Evolutionary conservation across 2,888 invertebrate species (phyloP), one percentile per base, ranked within the genome.

Genomic region (Phrixothrix hirtus): DNA sequence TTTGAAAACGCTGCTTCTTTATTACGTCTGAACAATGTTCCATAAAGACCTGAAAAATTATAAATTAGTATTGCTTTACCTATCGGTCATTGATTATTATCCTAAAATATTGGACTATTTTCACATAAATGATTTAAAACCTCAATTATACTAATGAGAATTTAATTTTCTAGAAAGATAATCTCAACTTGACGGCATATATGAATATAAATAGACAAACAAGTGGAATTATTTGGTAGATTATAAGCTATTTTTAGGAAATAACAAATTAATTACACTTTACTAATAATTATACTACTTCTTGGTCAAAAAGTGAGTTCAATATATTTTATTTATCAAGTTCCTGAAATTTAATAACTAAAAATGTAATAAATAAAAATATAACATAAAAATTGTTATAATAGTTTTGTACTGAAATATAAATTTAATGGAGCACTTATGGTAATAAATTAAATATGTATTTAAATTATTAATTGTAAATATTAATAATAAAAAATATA

Each of bases 1-100:
- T 93, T 93, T 46, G 92, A 92, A 81, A 93, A 94, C 1, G 93
- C 93, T 0, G 93, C 92, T 73, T 93, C 93, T 71, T 92, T 92
- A 80, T 92, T 92, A 50, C 89, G 86, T 67, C 89, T 81, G 81
- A 91, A 94, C 57, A 92, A 81, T 10, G 89, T 87, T 42, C 93
- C 94, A 70, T 92, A 93, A 12, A 93, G 79, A 60, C 90, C 91
- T 91, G 79, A 0, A 76, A 76, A 61, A 21, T 21, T 5, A 21
- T 5, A 21, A 21, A 5, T 21, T 21, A 21, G 7, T 21, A 21
- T 21, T 21, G 3, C 4, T 21, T 21, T 21, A 7, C 7, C 7
- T 21, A 7, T 21, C n/a, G n/a, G n/a, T n/a, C n/a, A n/a, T n/a
- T 21, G 21, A 5, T 21, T 21, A 5, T 21, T 21, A 21, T 5